These are phyloP conservation scores for Beroe forskalii DNA, from an alignment of 37 sponge, comb jelly and placozoan genomes.

Conservation along the genomic window DNA sequence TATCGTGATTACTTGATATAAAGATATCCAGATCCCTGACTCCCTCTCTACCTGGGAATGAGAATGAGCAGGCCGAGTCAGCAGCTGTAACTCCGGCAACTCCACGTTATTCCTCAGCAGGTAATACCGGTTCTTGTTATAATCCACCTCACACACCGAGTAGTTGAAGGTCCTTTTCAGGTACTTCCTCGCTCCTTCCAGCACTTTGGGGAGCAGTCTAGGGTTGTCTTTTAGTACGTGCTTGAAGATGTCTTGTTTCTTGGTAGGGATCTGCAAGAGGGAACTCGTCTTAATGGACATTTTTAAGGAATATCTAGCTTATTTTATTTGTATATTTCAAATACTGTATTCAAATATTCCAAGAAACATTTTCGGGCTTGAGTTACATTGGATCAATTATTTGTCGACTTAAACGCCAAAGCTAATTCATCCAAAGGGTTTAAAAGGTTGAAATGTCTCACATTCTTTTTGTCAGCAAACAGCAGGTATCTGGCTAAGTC, in stretches of 20 bases:
- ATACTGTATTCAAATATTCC: too few relatives aligned
- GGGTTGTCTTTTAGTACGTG: constrained; percentile 38
- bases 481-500: constrained; percentile 31
- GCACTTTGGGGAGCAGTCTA: constrained; percentile 31
- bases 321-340: too few relatives aligned
- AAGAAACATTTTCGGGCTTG: too few relatives aligned
- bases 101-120: neutral
- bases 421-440: too few relatives aligned
- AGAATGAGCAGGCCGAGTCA: constrained; percentile 30
- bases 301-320: too few relatives aligned
- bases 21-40: too few relatives aligned
- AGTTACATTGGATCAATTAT: too few relatives aligned
- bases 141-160: constrained; percentile 59
- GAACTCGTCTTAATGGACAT: too few relatives aligned
- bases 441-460: constrained; percentile 3
- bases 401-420: too few relatives aligned
- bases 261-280: constrained; percentile 7
- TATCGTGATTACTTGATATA: too few relatives aligned
- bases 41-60: constrained; percentile 29
- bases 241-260: constrained; percentile 15
- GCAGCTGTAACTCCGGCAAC: neutral
- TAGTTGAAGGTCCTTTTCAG: constrained; percentile 46
- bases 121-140: constrained; percentile 36
- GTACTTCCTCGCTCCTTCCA: constrained; percentile 55
- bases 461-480: constrained; percentile 63